A percentile compares a stretch with the other conserved stretches of the same genome.
Evolutionary conservation across 2,888 invertebrate genomes (phyloP).

Genomic region (Mythimna albipuncta): DNA sequence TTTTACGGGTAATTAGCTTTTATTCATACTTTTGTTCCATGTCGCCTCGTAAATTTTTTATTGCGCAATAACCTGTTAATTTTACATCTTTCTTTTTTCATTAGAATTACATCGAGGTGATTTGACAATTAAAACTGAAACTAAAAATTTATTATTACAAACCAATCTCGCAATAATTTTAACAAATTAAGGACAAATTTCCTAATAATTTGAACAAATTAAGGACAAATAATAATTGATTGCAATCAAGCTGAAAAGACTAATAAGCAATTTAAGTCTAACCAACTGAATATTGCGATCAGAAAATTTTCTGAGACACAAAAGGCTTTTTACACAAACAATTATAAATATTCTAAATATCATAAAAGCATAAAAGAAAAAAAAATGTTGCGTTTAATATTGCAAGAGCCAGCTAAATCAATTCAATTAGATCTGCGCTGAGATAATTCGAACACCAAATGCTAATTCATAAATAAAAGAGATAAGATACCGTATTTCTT

Average conservation of each 20-base stretch:
- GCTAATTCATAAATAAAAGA: conserved; percentile 37
- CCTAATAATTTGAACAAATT: too few relatives aligned
- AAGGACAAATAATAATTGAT: too few relatives aligned
- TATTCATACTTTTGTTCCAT: conserved; percentile 25
- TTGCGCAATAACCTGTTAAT: not conserved
- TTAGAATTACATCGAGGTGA: not conserved
- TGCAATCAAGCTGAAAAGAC: too few relatives aligned
- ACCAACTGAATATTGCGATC: not conserved
- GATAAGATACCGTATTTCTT: conserved; percentile 14
- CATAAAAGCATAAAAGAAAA: not conserved
- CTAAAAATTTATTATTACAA: too few relatives aligned
- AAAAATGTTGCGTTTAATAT: not conserved
- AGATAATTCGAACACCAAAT: conserved; percentile 5
- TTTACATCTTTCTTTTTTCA: conserved; percentile 4
- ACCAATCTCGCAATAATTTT: too few relatives aligned
- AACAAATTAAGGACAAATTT: too few relatives aligned
- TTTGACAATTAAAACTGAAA: not conserved
- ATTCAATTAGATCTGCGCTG: not conserved
- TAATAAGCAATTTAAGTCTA: too few relatives aligned
- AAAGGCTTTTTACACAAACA: not conserved
- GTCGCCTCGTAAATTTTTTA: conserved; percentile 25
- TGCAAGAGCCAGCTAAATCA: conserved; percentile 8
- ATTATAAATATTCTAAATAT: not conserved
- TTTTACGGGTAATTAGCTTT: conserved; percentile 38
- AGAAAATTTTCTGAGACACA: not conserved